Evolutionary conservation across 2,888 invertebrate genomes (phyloP), one percentile per base, ranked within the genome.

Genomic region (Scaptomyza polygonia): DNA sequence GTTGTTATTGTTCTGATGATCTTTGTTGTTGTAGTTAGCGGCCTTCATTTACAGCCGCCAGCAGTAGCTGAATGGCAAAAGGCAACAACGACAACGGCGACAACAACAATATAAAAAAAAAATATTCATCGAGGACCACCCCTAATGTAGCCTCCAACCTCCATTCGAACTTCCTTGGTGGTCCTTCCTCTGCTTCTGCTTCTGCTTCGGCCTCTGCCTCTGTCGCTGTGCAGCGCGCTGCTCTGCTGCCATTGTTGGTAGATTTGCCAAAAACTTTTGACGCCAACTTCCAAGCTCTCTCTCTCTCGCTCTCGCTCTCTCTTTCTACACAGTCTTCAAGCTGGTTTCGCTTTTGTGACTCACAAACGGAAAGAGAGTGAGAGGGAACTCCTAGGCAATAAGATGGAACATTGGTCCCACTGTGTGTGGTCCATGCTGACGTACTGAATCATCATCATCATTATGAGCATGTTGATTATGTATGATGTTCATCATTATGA

Each of bases 241-340:
- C 32, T 5, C 48, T 27, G 54, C 76, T 67, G 65, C 64, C 79
- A 76, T 77, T 72, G 83, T 64, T 74, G 81, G 44, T 61, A 82
- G 84, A 80, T 78, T 82, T 86, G 82, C 70, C 72, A 86, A 86
- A 86, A 80, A 82, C 77, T 84, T 84, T 75, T 67, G 61, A 72
- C 79, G 69, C 77, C 66, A 47, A 69, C 72, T 49, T 14, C 42
- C 47, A 52, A 67, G 39, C 11, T 11, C 36, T 6, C 11, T n/a
- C 34, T 3, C 39, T 12, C 34, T 3, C 39, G 6, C 42, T 21
- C 18, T 21, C 42, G 5, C 14, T 36, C 14, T 36, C 39, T 12
- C 18, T 21, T 5, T 12, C 40, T 11, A 0, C 45, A 4, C 3
- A 51, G 62, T 55, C n/a, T 48, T 25, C 40, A 62, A 52, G 44